Evolutionary conservation across 2,797 vertebrate genomes (phyloP).

Genomic region (Malacoctenus gilli): DNA sequence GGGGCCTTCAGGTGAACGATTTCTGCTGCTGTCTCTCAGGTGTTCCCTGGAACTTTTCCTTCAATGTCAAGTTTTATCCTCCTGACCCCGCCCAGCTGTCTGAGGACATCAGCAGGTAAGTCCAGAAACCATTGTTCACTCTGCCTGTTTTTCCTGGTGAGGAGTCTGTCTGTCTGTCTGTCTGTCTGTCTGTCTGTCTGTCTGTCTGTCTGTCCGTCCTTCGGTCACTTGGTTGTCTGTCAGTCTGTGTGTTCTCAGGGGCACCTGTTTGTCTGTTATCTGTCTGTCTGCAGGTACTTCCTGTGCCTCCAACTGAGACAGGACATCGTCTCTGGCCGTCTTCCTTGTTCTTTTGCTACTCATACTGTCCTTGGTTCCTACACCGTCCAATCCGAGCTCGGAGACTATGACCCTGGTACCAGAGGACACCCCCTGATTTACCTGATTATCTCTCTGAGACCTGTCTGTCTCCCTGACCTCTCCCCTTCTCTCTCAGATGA

Average conservation of each 20-base stretch:
- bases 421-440: too few relatives aligned
- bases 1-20: too few relatives aligned
- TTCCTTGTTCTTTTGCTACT: conserved; percentile 94
- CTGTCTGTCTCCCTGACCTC: background rate
- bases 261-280: background rate
- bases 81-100: conserved; percentile 93
- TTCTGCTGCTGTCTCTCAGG: too few relatives aligned
- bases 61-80: conserved; percentile 98
- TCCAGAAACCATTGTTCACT: background rate
- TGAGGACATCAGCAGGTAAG: conserved; percentile 96
- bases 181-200: background rate
- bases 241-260: too few relatives aligned
- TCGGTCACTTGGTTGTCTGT: too few relatives aligned
- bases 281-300: conserved; percentile 86
- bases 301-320: conserved; percentile 94
- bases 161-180: conserved; percentile 24
- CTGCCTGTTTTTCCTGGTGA: background rate
- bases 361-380: conserved; percentile 92
- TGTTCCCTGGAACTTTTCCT: conserved; percentile 93
- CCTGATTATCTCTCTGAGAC: background rate
- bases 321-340: conserved; percentile 89
- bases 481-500: conserved; percentile 75
- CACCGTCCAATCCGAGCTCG: conserved; percentile 93
- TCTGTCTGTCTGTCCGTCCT: conserved; percentile 80
- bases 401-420: conserved; percentile 88